Base-by-base conservation (phyloP, 2,797 vertebrate genomes). In the Glyptemys insculpta region DNA sequence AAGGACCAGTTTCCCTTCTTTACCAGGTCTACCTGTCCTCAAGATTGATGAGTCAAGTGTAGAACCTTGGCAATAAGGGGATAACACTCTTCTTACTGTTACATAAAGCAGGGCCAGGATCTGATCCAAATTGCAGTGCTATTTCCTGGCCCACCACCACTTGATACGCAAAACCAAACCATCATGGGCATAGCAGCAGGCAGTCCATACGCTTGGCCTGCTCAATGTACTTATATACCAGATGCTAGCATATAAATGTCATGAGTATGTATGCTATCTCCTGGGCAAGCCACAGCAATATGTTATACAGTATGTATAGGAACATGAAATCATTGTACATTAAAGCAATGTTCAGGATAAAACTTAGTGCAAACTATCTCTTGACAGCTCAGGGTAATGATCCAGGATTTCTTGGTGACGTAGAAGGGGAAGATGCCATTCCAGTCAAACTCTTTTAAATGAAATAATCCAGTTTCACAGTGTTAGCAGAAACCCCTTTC, bases 141-240 rank as follows among this genome's bases (percentile, higher is more conserved):
- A 15, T 6, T 14, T 29, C 54, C 54, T 47, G 5, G 15, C 47
- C 72, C 31, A 54, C 14, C 4, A 5, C 2, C 56, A 72, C 53
- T 47, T 14, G 19, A 23, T 0, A 0, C 15, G 25, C 2, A 12
- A 21, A 41, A 7, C 2, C 2, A 27, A 1, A 1, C 56, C 21
- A 41, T 27, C 47, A 34, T 1, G 0, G 6, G 3, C 21, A 0
- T 7, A 18, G 21, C 44, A 79, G 27, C 19, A 34, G 8, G 29
- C 34, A 15, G 8, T 21, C 14, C 29, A 44, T 76, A 15, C 21
- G 7, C 7, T 89, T 34, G 23, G 25, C 4, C 9, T 0, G 0
- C 4, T 19, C 2, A 29, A 29, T 47, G 21, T 29, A 76, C 37
- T 47, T 44, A 4, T 9, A 15, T 79, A 86, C 16, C 34, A 79